These are phyloP conservation scores for Netelia inedita DNA, from an alignment of 2,888 invertebrate species.

Conservation along the genomic window DNA sequence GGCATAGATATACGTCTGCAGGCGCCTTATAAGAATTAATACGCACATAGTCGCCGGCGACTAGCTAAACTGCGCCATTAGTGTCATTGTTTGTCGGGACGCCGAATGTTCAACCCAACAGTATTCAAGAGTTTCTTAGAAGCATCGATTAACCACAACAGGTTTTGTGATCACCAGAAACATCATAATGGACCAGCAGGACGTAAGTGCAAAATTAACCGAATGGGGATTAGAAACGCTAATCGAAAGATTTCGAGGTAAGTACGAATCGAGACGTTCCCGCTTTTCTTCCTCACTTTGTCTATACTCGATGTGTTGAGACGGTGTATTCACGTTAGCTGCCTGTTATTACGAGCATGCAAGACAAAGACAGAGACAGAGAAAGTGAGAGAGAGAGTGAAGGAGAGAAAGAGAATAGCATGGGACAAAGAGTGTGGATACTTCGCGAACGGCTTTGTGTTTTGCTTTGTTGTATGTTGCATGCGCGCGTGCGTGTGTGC, in stretches of 20 bases:
- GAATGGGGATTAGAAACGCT: neutral
- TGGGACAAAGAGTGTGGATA: neutral
- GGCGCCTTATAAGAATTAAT: neutral
- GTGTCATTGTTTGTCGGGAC: too few species aligned
- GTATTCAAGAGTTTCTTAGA: neutral
- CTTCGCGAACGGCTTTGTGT: neutral
- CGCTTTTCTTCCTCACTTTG: too few species aligned
- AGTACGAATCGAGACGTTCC: neutral
- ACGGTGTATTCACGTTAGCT: neutral
- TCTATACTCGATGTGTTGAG: too few species aligned
- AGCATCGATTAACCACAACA: neutral
- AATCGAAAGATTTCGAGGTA: neutral
- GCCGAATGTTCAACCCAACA: neutral
- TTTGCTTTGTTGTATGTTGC: neutral
- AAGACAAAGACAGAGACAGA: neutral
- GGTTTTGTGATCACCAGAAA: neutral
- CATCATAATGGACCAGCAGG: neutral
- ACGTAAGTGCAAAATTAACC: neutral
- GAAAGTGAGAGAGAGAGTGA: neutral
- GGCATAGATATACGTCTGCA: neutral
- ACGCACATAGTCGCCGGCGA: neutral
- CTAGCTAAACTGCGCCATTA: too few species aligned
- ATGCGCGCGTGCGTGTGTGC: neutral
- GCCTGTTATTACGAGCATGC: neutral
- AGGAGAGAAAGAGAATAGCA: neutral